Evolutionary conservation across 1,140 invertebrate species (phyloP).

Genomic region (Holotrichia oblita): DNA sequence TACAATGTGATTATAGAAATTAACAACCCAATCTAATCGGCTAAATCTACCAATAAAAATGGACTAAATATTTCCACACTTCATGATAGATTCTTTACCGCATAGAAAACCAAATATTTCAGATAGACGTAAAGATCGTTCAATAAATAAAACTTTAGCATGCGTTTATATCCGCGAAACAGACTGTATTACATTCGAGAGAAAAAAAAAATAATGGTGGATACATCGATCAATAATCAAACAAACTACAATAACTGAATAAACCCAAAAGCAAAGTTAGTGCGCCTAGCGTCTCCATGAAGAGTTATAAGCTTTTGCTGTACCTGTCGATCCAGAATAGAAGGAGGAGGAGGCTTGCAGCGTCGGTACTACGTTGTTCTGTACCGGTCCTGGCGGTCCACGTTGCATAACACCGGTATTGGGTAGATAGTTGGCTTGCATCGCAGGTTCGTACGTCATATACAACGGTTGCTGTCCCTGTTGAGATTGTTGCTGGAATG

Average conservation of each 20-base stretch:
- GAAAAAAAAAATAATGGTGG: constrained; percentile 41
- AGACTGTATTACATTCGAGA: constrained; percentile 28
- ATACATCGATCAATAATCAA: constrained; percentile 29
- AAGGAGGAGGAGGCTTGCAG: constrained; percentile 59
- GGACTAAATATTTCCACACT: no score
- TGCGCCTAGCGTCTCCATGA: constrained; percentile 51
- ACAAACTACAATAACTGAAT: constrained; percentile 42
- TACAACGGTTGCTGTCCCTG: constrained; percentile 58
- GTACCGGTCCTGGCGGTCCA: constrained; percentile 55
- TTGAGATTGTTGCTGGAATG: constrained; percentile 60
- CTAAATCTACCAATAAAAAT: no score
- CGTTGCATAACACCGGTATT: constrained; percentile 59
- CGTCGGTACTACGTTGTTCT: constrained; percentile 58
- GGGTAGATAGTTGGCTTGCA: constrained; percentile 58
- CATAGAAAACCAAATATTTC: no score
- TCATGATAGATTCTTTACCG: no score
- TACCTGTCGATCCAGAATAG: constrained; percentile 61
- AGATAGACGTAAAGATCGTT: no score
- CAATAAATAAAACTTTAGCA: no score
- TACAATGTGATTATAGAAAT: no score
- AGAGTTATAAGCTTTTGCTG: constrained; percentile 51
- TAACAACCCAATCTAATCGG: no score
- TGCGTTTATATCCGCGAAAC: no score
- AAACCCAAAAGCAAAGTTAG: constrained; percentile 50
- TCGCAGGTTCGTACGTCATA: constrained; percentile 58